phyloP scores from a whole-genome alignment of 2,113 vertebrate species.

The Laterallus jamaicensis region DNA sequence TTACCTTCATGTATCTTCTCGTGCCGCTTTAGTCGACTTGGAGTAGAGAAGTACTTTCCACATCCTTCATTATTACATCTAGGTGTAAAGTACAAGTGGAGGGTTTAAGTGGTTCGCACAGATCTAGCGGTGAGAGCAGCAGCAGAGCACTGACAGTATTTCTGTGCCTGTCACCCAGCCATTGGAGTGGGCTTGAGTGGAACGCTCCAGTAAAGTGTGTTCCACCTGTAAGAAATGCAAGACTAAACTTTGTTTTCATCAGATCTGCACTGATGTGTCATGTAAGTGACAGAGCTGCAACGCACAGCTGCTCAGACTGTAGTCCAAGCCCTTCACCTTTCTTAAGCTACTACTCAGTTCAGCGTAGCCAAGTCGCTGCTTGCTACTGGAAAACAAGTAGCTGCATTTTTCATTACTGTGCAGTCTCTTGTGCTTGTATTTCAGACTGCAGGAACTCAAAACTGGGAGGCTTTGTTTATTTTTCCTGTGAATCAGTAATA shows the following conservation, averaged over 20 bases:
- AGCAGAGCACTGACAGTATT: neutral
- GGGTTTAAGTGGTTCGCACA: neutral
- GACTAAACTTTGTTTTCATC: neutral
- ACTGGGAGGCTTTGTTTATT: rapidly evolving
- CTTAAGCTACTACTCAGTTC: neutral
- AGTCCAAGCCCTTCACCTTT: neutral
- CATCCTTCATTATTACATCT: conserved; percentile 87
- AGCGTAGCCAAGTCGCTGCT: neutral
- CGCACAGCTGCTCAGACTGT: neutral
- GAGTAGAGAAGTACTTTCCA: conserved; percentile 74
- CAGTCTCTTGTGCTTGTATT: neutral
- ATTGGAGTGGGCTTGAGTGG: neutral
- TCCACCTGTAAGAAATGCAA: neutral
- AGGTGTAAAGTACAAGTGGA: neutral
- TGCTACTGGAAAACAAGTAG: neutral
- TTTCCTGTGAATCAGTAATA: neutral
- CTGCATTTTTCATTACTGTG: neutral
- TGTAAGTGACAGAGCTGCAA: neutral
- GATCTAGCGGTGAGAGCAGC: neutral
- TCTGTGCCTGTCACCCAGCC: neutral
- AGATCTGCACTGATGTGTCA: neutral
- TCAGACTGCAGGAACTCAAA: neutral
- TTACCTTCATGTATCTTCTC: conserved; percentile 86
- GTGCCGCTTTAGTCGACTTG: conserved; percentile 80
- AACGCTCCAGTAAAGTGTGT: neutral